Evolutionary conservation across 1,140 invertebrate genomes (phyloP), one percentile per base, ranked within the genome.

Genomic region (Zaprionus inermis): DNA sequence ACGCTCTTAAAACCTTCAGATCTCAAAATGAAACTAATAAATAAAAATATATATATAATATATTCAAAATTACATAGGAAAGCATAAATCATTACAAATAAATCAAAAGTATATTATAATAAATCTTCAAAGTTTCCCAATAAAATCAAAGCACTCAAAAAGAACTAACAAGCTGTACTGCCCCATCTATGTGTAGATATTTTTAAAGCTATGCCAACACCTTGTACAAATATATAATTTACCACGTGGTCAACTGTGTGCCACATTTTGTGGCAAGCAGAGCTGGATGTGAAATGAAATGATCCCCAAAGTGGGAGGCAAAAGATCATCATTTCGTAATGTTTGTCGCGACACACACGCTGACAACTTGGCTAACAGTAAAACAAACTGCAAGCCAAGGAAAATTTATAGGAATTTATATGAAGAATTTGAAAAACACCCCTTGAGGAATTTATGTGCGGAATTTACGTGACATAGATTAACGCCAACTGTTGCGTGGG

Each of bases 381-480:
- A 55, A 68, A 60, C 64, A 76, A 86, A 89, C 76, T 70, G 76
- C 76, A 68, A 18, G 20, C 32, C 66, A 79, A 0, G 44, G 11
- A 61, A 18, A 88, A 86, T 88, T 82, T 86, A 82, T 83, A 76
- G 79, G n/a, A 16, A 49, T 22, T 22, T 22, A 49, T 49, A 1
- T 49, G 71, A 46, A 80, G 78, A 88, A 88, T 88, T 79, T 74
- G 59, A 68, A 56, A 58, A 14, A 14, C 34, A 38, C 36, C 36
- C 2, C 36, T 0, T n/a, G 5, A 38, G 76, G 80, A 89, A 89
- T 88, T 86, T 82, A 77, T 82, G 83, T 83, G 79, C 72, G 76
- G 83, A 89, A 78, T 76, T 76, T 44, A 63, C 72, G 72, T 78
- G 82, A 89, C 83, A 88, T 88, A 88, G 83, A 88, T 88, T 84